phyloP scores from a whole-genome alignment of 2,888 invertebrate genomes.

The Chaitophorus viminalis region DNA sequence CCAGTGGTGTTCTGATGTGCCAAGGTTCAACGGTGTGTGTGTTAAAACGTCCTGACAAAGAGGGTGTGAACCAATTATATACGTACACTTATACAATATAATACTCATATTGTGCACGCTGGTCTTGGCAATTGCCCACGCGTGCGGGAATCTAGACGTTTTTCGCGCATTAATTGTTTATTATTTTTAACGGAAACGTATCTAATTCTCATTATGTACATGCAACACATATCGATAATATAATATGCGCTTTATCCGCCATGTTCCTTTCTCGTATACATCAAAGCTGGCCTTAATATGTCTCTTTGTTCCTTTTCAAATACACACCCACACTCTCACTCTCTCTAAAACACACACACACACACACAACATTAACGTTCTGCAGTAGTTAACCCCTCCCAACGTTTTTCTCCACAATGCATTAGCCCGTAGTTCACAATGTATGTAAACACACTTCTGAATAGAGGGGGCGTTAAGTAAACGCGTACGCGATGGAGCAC shows the following conservation, averaged over 20 bases:
- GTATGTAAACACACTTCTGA: constrained; percentile 6
- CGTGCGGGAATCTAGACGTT: neutral
- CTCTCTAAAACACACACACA: neutral
- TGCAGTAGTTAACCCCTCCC: neutral
- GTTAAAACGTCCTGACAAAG: constrained; percentile 6
- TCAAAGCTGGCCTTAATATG: constrained; percentile 10
- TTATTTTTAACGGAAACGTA: neutral
- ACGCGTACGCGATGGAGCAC: no score
- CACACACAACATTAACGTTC: neutral
- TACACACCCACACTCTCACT: neutral
- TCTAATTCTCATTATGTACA: neutral
- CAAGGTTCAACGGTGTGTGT: neutral
- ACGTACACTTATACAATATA: no score
- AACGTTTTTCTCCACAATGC: no score
- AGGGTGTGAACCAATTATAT: constrained; percentile 17
- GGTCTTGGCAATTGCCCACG: neutral
- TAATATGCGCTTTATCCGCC: neutral
- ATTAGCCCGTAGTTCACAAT: neutral
- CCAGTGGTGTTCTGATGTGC: neutral
- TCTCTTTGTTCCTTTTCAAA: neutral
- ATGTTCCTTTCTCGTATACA: constrained; percentile 7
- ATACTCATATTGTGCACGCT: no score
- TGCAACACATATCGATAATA: neutral
- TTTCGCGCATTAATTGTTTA: neutral
- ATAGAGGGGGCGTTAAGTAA: neutral